A percentile compares a stretch with the other conserved stretches of the same genome.
Conservation (phyloP, 1,140 invertebrate species). For the Tribolium madens region DNA sequence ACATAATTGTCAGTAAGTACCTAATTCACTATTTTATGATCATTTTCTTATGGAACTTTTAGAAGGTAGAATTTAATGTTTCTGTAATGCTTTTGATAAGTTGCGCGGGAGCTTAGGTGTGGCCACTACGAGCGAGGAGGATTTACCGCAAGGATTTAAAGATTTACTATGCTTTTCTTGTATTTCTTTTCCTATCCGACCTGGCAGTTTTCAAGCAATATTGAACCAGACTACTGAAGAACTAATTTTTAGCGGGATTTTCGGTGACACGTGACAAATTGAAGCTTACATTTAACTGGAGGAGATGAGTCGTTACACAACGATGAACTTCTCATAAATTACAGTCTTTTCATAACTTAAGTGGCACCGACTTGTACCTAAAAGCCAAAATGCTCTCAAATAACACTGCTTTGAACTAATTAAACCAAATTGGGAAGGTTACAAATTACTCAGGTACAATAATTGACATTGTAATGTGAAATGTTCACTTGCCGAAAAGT, state of each 20-base stretch:
- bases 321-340: slow-evolving; percentile 28
- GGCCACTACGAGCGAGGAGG: slow-evolving; percentile 47
- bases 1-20: no score
- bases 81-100: slow-evolving; percentile 53
- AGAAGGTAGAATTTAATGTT: no score
- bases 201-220: slow-evolving; percentile 47
- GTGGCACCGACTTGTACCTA: not conserved
- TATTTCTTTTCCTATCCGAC: slow-evolving; percentile 49
- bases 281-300: slow-evolving; percentile 32
- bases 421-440: not conserved
- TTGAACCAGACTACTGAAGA: slow-evolving; percentile 45
- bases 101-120: slow-evolving; percentile 52
- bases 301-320: slow-evolving; percentile 20
- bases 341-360: not conserved
- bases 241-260: slow-evolving; percentile 49
- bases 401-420: not conserved
- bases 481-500: no score
- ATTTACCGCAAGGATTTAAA: slow-evolving; percentile 49
- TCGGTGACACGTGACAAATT: slow-evolving; percentile 45
- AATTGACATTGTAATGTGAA: no score
- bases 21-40: no score
- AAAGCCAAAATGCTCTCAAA: not conserved
- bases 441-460: no score
- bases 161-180: slow-evolving; percentile 51
- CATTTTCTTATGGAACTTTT: no score